These are phyloP conservation scores for Hyperopisus bebe DNA, from an alignment of 2,113 vertebrate species.

Conservation along the genomic window DNA sequence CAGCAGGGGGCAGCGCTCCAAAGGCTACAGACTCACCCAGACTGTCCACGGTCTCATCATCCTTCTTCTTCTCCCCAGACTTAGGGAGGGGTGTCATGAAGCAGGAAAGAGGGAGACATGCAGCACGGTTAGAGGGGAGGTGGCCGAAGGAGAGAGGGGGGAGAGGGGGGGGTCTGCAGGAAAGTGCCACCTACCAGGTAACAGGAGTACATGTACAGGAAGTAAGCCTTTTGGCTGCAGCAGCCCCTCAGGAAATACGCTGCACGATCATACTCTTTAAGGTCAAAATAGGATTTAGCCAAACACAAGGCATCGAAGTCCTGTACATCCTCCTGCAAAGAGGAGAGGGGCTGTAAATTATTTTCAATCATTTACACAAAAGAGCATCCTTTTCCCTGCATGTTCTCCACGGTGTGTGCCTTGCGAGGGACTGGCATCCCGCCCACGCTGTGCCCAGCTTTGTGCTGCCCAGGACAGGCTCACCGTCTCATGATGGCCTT, in stretches of 20 bases:
- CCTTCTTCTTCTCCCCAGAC: slow-evolving; percentile 98
- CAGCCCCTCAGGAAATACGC: slow-evolving; percentile 90
- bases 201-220: slow-evolving; percentile 96
- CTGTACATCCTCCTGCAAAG: slow-evolving; percentile 79
- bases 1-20: not conserved
- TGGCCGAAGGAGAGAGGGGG: not conserved
- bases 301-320: slow-evolving; percentile 89
- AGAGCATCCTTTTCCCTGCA: not conserved
- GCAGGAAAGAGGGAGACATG: not conserved
- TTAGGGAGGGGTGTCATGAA: slow-evolving; percentile 46
- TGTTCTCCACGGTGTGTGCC: not conserved
- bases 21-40: slow-evolving; percentile 68
- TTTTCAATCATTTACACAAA: not conserved
- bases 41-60: slow-evolving; percentile 96
- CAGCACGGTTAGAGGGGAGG: not conserved
- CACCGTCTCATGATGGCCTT: not conserved
- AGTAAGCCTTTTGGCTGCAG: slow-evolving; percentile 93
- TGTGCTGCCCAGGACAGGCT: not conserved
- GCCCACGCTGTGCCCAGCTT: not conserved
- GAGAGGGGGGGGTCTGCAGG: not conserved
- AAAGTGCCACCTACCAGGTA: slow-evolving; percentile 75
- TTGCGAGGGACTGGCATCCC: not conserved
- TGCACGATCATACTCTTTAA: slow-evolving; percentile 95
- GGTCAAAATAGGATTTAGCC: slow-evolving; percentile 95
- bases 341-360: not conserved